phyloP scores from a whole-genome alignment of 2,113 vertebrate genomes.

The Okapia johnstoni region DNA sequence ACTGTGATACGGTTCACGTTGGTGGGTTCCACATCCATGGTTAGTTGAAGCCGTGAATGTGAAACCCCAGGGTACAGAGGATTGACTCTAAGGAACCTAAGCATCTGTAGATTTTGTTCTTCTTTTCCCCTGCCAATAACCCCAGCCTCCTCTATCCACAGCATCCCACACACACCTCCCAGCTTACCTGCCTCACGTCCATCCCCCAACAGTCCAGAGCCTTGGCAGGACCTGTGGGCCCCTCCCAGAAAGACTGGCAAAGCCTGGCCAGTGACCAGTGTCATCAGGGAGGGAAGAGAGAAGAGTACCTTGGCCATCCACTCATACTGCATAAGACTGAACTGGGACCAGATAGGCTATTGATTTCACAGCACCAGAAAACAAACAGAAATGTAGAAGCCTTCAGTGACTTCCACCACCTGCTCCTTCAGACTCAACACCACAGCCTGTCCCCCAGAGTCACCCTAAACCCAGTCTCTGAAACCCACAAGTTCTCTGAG shows the following conservation, averaged over 20 bases:
- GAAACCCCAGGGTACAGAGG: not conserved
- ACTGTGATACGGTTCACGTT: accelerated
- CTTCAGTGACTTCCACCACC: not conserved
- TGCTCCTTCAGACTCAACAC: not conserved
- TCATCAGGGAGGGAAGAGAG: not conserved
- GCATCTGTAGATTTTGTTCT: not conserved
- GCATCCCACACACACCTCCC: not conserved
- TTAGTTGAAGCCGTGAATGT: not conserved
- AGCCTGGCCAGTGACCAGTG: not conserved
- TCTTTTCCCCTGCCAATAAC: not conserved
- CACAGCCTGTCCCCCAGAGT: not conserved
- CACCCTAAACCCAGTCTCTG: not conserved
- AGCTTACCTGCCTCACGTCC: not conserved
- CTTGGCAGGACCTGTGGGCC: not conserved
- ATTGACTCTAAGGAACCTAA: not conserved
- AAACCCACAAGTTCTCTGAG: not conserved
- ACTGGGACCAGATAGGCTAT: not conserved
- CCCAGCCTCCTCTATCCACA: not conserved
- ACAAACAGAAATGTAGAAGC: not conserved
- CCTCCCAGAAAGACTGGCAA: not conserved
- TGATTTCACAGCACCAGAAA: not conserved
- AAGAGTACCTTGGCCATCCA: not conserved
- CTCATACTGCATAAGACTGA: not conserved
- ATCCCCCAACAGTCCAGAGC: not conserved
- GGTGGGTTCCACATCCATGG: not conserved